Evolutionary conservation across 2,888 invertebrate genomes (phyloP), one percentile per base, ranked within the genome.

Genomic region (Nebria brevicollis): DNA sequence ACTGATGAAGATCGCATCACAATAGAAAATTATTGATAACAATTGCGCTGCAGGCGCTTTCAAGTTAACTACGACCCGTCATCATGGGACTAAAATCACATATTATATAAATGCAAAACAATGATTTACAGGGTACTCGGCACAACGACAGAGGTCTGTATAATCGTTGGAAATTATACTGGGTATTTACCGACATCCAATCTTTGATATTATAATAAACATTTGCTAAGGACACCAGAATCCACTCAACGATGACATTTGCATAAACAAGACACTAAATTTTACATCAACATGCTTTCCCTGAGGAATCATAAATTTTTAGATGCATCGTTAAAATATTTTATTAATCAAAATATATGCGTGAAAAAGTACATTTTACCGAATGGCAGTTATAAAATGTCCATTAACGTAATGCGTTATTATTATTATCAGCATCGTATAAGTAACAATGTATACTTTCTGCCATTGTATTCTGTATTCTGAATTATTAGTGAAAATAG

Each of bases 161-260:
- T 70, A 70, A 70, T 70, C 70, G 34, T 70, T 70, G 25, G 20
- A 70, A 70, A 70, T 70, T 70, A 70, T 70, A 25, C 70, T 26
- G 25, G 2, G 11, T 70, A 26, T 70, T 70, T 70, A 70, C 70
- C 15, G 34, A 70, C 70, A 70, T 25, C 70, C 5, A 15, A 26
- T 34, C 70, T 20, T 34, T 20, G 70, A 34, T 54, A 54, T 54
- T 54, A 54, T 54, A 54, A 54, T 34, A 70, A 70, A 70, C 70
- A 70, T 70, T 70, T 70, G 34, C 70, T 15, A 25, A 70, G 70
- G n/a, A 70, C 70, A 20, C 11, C 4, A 25, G 20, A 25, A 70
- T 70, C 54, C 54, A 54, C 54, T 54, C 54, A 6, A 8, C 54
- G 54, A 54, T 34, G 34, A 34, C 34, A 34, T 54, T 7, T 54